Conservation (phyloP, 2,113 vertebrate genomes). For the Terrapene triunguis region DNA sequence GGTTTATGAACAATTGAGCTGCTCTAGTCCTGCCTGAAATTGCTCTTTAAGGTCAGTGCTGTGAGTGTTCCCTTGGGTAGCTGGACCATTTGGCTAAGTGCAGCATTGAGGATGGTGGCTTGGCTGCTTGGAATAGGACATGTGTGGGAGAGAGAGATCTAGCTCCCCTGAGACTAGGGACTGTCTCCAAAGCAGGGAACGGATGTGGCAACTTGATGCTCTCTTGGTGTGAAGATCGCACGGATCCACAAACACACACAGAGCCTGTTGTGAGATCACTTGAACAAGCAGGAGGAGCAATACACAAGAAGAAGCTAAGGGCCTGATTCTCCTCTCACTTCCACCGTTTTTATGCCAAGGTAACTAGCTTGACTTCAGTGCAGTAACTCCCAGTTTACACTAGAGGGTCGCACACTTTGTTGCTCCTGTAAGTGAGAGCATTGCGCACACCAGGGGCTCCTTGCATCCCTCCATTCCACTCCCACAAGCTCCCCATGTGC, state of each 20-base stretch:
- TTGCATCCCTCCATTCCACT: not conserved
- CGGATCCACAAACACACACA: not conserved
- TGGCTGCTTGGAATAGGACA: not conserved
- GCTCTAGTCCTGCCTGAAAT: constrained; percentile 73
- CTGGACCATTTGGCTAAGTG: not conserved
- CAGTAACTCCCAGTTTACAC: not conserved
- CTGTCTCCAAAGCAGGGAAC: not conserved
- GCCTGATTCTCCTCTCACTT: not conserved
- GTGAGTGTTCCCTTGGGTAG: constrained; percentile 62
- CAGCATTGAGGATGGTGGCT: rapidly evolving
- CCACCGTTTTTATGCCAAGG: not conserved
- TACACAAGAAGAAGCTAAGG: not conserved
- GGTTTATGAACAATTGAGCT: constrained; percentile 82
- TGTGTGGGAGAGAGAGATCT: too few species aligned
- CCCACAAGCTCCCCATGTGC: not conserved
- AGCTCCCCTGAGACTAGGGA: not conserved
- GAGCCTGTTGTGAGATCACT: not conserved
- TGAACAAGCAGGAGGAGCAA: not conserved
- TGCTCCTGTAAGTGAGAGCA: too few species aligned
- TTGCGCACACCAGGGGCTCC: not conserved
- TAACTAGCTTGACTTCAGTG: not conserved
- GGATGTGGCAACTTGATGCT: not conserved
- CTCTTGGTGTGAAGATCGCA: not conserved
- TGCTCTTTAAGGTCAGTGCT: constrained; percentile 80
- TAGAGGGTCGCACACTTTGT: not conserved